Conservation (phyloP, 92 coral and sea anemone genomes). For the Virgularia gustaviana region DNA sequence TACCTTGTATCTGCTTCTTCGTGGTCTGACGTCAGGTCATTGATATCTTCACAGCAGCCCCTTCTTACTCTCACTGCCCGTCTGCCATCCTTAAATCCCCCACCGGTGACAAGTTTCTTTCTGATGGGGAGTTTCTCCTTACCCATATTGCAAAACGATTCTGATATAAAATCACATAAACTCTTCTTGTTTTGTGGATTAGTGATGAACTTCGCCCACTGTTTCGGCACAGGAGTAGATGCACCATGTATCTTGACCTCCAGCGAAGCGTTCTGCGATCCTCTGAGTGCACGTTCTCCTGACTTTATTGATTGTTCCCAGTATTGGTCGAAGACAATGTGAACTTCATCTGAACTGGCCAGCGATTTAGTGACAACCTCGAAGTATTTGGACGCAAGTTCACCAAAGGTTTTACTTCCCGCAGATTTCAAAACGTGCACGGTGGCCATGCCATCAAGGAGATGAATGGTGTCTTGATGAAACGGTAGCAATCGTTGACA, state of each 20-base stretch:
- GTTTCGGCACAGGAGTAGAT: slow-evolving; percentile 50
- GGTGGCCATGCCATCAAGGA: slow-evolving; percentile 47
- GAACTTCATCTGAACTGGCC: slow-evolving; percentile 21
- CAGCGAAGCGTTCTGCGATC: slow-evolving; percentile 17
- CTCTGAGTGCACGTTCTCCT: slow-evolving; percentile 40
- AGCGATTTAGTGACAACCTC: slow-evolving; percentile 30
- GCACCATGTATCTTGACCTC: slow-evolving; percentile 45
- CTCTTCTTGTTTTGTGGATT: slow-evolving; percentile 44
- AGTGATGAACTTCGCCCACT: slow-evolving; percentile 46
- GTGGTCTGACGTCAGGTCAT: slow-evolving; percentile 33
- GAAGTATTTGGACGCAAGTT: slow-evolving; percentile 50
- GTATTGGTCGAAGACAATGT: slow-evolving; percentile 54
- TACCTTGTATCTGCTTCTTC: slow-evolving; percentile 54
- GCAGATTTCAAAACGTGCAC: slow-evolving; percentile 49
- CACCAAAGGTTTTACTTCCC: slow-evolving; percentile 42
- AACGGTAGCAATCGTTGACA: slow-evolving; percentile 34
- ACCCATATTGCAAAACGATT: slow-evolving; percentile 27
- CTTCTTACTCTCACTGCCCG: slow-evolving; percentile 25
- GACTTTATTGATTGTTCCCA: slow-evolving; percentile 46
- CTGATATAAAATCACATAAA: slow-evolving; percentile 25
- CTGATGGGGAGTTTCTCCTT: slow-evolving; percentile 27
- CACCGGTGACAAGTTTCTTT: slow-evolving; percentile 39
- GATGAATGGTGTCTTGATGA: slow-evolving; percentile 36
- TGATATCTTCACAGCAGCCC: slow-evolving; percentile 10
- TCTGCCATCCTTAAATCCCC: slow-evolving; percentile 44